Conservation (phyloP, 2,113 vertebrate genomes). For the Labeo rohita region DNA sequence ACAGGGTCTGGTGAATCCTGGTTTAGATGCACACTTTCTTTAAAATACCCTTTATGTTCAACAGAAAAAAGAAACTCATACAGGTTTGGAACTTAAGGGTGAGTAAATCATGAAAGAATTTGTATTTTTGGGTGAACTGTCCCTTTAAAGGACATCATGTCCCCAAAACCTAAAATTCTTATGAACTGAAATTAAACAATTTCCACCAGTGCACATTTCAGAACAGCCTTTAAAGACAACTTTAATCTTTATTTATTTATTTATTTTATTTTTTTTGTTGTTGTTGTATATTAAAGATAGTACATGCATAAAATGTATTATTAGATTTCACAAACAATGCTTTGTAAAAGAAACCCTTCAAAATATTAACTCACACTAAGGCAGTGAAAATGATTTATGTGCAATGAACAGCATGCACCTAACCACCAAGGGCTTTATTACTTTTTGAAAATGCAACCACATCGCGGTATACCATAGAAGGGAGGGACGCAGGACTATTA, state of each 20-base stretch:
- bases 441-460: constrained; percentile 1
- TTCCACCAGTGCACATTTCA: not conserved
- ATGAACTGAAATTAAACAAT: not conserved
- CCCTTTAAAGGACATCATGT: not conserved
- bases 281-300: not conserved
- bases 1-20: no score
- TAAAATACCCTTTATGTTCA: no score
- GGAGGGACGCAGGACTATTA: constrained; percentile 9
- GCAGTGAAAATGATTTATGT: constrained; percentile 18
- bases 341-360: not conserved
- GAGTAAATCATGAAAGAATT: no score
- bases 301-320: not conserved
- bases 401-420: not conserved
- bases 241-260: not conserved
- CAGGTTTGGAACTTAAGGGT: no score
- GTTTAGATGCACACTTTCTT: not conserved
- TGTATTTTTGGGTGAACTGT: no score
- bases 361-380: not conserved
- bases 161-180: not conserved
- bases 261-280: not conserved
- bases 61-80: no score
- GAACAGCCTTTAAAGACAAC: not conserved
- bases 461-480: not conserved
- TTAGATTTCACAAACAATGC: not conserved
- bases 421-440: constrained; percentile 16